These are phyloP conservation scores for Collichthys lucidus DNA, from an alignment of 2,113 vertebrate species.

Conservation along the genomic window DNA sequence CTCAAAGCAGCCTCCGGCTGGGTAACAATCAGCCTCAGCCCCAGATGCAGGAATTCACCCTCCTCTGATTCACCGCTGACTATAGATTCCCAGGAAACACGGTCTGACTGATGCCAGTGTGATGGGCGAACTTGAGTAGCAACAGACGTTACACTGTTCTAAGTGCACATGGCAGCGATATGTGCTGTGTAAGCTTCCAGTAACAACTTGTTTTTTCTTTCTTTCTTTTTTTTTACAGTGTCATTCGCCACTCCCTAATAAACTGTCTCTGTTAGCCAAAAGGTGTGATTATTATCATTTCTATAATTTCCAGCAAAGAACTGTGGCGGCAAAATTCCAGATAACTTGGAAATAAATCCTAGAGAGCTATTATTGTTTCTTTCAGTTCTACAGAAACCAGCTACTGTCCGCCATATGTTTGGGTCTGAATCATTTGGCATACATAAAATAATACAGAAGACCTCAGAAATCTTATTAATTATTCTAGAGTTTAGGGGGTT, in stretches of 20 bases:
- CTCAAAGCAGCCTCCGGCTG: background rate
- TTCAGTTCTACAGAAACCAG: background rate
- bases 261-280: background rate
- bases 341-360: background rate
- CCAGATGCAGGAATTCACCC: slow-evolving; percentile 16
- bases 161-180: background rate
- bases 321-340: background rate
- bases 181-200: background rate
- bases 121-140: background rate
- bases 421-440: background rate
- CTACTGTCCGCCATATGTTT: background rate
- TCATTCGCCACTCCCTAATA: background rate
- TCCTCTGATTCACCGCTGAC: slow-evolving; percentile 27
- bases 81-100: slow-evolving; percentile 17
- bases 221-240: too few species aligned
- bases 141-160: background rate
- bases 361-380: background rate
- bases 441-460: background rate
- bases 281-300: background rate
- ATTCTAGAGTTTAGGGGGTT: background rate
- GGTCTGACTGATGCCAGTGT: background rate
- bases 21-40: background rate
- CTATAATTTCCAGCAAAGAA: background rate
- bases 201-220: background rate
- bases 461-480: background rate